Conservation (phyloP, 2,113 vertebrate species). For the Gallinago paraguaiae region DNA sequence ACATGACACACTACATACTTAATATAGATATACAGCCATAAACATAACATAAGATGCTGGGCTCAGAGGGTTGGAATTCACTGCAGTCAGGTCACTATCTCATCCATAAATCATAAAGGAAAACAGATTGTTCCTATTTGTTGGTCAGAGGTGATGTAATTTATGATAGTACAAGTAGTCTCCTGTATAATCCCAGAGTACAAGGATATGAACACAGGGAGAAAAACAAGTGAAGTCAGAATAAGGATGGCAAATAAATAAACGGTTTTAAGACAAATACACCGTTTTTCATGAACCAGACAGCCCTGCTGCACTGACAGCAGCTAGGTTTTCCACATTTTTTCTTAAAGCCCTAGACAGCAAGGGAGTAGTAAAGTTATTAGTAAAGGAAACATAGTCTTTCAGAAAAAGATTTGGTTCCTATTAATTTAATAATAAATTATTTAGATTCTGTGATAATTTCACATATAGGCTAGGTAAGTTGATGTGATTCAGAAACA, state of each 20-base stretch:
- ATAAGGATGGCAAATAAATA: rapidly evolving
- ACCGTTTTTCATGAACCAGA: not conserved
- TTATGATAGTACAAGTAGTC: not conserved
- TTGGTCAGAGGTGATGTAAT: not conserved
- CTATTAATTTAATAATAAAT: not conserved
- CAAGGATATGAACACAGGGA: not conserved
- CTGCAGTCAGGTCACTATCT: not conserved
- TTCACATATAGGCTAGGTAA: not conserved
- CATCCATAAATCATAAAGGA: not conserved
- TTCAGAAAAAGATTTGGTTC: not conserved
- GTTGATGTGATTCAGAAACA: not conserved
- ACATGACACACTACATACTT: not conserved
- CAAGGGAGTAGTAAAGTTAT: not conserved
- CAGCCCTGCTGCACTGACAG: not conserved
- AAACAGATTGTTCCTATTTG: not conserved
- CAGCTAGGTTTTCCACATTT: not conserved
- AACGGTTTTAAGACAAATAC: not conserved
- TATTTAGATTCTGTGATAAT: not conserved
- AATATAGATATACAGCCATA: not conserved
- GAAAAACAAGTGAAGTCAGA: not conserved
- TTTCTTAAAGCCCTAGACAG: not conserved
- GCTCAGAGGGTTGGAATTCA: not conserved
- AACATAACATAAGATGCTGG: not conserved
- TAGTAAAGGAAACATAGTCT: not conserved
- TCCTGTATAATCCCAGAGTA: not conserved